These are phyloP conservation scores for Forbesichthys papilliferus DNA, from an alignment of 2,113 vertebrate genomes.

Conservation along the genomic window DNA sequence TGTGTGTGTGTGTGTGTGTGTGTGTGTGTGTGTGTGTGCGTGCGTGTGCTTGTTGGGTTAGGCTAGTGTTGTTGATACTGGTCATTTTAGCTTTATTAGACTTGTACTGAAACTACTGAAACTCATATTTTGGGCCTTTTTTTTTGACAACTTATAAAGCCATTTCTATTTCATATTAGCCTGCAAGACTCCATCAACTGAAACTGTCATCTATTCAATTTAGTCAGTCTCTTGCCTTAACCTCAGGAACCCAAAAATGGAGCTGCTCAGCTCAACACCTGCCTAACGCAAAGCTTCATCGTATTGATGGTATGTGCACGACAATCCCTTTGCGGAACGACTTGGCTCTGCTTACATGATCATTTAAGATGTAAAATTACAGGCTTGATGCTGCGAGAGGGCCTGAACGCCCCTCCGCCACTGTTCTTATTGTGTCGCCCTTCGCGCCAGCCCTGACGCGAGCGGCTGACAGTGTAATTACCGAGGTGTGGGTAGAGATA, in stretches of 20 bases:
- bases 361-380: constrained; percentile 82
- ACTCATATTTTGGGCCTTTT: constrained; percentile 15
- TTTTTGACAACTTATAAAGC: neutral
- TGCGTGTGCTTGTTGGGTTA: no score
- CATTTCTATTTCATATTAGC: constrained; percentile 31
- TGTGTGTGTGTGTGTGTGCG: no score
- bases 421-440: constrained; percentile 76
- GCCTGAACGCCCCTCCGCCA: constrained; percentile 73
- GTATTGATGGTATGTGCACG: constrained; percentile 51
- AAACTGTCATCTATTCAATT: constrained; percentile 21
- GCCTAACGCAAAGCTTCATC: constrained; percentile 62
- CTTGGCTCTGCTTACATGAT: constrained; percentile 75
- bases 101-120: constrained; percentile 9
- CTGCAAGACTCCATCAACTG: constrained; percentile 34
- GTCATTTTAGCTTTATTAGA: no score
- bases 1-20: no score
- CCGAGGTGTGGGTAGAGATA: constrained; percentile 77
- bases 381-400: constrained; percentile 76
- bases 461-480: constrained; percentile 85
- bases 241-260: constrained; percentile 10
- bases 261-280: constrained; percentile 56
- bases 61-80: no score
- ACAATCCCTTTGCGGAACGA: constrained; percentile 56
- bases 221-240: neutral
- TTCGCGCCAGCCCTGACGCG: constrained; percentile 71